Percentiles rank a stretch among this genome's conserved stretches.
Conservation (phyloP, 2,113 vertebrate species). For the Oncorhynchus nerka region DNA sequence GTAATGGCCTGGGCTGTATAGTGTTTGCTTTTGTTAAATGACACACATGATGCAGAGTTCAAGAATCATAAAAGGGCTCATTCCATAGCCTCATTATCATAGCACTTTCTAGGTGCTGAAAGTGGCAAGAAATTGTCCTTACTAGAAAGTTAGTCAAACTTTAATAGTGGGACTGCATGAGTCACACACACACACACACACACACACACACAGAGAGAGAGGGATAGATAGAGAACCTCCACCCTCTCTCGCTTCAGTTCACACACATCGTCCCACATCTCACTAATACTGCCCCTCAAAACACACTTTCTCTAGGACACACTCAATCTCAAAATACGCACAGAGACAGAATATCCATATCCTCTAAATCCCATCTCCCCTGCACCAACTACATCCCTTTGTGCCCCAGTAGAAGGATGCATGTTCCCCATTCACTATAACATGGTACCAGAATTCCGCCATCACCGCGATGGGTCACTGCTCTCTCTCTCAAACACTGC, state of each 20-base stretch:
- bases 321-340: not conserved
- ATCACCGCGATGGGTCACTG: slow-evolving; percentile 31
- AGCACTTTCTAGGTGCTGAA: no score
- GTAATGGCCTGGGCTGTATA: no score
- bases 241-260: no score
- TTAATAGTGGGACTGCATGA: not conserved
- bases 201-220: no score
- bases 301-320: not conserved
- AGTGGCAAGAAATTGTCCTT: no score
- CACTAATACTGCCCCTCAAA: not conserved
- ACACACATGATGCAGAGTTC: no score
- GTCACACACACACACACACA: no score
- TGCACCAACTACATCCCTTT: slow-evolving; percentile 8
- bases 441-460: slow-evolving; percentile 8
- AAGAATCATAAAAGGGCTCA: no score
- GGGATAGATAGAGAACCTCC: no score
- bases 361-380: not conserved
- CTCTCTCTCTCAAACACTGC: slow-evolving; percentile 21
- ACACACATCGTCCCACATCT: not conserved
- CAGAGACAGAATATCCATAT: not conserved
- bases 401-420: slow-evolving; percentile 14
- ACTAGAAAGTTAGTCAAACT: not conserved
- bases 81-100: no score
- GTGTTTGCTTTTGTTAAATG: no score
- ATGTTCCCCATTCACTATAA: slow-evolving; percentile 18